Base-by-base conservation (phyloP, 2,888 invertebrate genomes). In the Athrips mouffetella region DNA sequence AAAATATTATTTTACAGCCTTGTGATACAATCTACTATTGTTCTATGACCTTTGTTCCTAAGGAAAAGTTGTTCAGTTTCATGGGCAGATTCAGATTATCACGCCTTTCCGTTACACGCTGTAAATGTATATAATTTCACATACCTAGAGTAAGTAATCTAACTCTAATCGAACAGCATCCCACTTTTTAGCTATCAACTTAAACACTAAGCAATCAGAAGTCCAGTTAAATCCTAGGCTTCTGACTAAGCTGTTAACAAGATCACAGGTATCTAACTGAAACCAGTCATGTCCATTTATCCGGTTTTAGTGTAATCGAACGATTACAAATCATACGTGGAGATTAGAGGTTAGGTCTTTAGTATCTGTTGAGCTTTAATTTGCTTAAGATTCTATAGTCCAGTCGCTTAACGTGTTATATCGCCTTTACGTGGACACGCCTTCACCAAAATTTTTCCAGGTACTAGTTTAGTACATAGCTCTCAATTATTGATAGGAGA, bases 271-370 rank as follows among this genome's bases (percentile, higher is more conserved):
- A 40, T 40, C 40, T 15, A 3, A 13, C 1, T 11, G 8, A 15
- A 25, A 18, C 42, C 29, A 29, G 42, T 42, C 21, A 20, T 21
- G 20, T n/a, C 37, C 18, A n/a, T 37, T 18, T 18, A 21, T 20
- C 37, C 37, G 11, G 37, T 37, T 37, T 37, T 18, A 21, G 42
- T 42, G 42, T 42, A 42, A 29, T 42, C 42, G 42, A 42, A 29
- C 42, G 42, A 20, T 42, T 29, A 42, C 42, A 42, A 42, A 42
- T 42, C 29, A 16, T 27, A 42, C 29, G 27, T 10, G n/a, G 29
- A 27, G 42, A 42, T 42, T 18, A 42, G 42, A 42, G 18, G 20
- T n/a, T 37, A 20, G 37, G 2, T 37, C 37, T 18, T 37, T 21
- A 37, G 37, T 11, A 21, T 21, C 20, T 21, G 37, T 21, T 21